Base-by-base conservation (phyloP, 2,888 invertebrate species). In the Drosophila anceps region DNA sequence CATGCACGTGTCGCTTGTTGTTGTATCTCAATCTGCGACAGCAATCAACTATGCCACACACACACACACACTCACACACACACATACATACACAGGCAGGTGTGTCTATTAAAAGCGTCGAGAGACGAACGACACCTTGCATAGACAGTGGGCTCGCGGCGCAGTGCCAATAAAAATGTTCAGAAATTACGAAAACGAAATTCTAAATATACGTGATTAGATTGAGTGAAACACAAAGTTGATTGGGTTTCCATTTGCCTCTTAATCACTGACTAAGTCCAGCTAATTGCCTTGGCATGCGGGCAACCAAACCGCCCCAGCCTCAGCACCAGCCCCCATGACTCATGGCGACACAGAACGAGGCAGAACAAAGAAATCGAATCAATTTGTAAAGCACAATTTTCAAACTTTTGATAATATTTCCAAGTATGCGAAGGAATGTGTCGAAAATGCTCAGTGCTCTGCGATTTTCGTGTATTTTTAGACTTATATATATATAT, bases 401-500 rank as follows among this genome's bases (percentile, higher is more conserved):
- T 58, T 54, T 62, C 15, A 4, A 37, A 24, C 15, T 67, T 51
- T 58, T 51, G 15, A 46, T 61, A 57, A 53, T 68, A 44, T 61
- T 79, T 76, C 79, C 76, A 76, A 74, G 54, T 41, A 35, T 18
- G 37, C 15, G 27, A 44, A 54, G 29, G 69, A 78, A 76, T 76
- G 69, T 73, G 60, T 20, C 41, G 58, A 59, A 65, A 68, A 37
- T 43, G 41, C 44, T 55, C 29, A 35, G 44, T 27, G 44, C 20
- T 37, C 24, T 43, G 50, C 62, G 24, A 48, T 69, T 69, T 66
- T 55, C 39, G 50, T 33, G n/a, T 75, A 76, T 76, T 79, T 79
- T 35, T 79, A 76, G 76, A 46, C 39, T 27, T 27, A 15, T 31
- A 12, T 10, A 27, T 39, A 31, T 44, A 10, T 15, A 39, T 31